Evolutionary conservation across 2,888 invertebrate genomes (phyloP).

Genomic region (Agrotis exclamationis): DNA sequence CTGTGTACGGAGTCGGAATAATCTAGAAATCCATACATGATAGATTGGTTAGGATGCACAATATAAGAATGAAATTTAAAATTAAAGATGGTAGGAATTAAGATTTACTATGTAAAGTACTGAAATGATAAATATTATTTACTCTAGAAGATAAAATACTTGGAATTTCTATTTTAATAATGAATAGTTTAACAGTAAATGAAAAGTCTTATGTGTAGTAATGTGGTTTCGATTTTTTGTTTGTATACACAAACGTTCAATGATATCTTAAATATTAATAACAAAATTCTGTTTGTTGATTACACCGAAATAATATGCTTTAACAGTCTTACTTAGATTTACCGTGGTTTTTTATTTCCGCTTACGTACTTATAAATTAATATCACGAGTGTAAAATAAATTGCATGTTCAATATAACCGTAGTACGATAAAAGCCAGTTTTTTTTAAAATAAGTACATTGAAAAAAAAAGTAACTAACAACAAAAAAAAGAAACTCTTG

Average conservation of each 20-base stretch:
- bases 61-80: conserved; percentile 27
- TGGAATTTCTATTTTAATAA: conserved; percentile 8
- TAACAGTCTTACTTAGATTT: too few species aligned
- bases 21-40: conserved; percentile 53
- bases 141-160: conserved; percentile 13
- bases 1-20: conserved; percentile 21
- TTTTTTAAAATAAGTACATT: too few species aligned
- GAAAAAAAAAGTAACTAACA: too few species aligned
- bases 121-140: conserved; percentile 10
- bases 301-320: too few species aligned
- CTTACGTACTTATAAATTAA: too few species aligned
- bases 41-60: conserved; percentile 41
- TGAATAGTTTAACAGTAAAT: background rate
- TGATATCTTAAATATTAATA: too few species aligned
- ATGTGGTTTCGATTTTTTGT: background rate
- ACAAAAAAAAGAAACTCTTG: too few species aligned
- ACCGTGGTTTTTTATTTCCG: too few species aligned
- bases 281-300: too few species aligned
- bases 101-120: conserved; percentile 17
- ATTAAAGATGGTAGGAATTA: conserved; percentile 24
- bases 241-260: background rate
- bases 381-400: too few species aligned
- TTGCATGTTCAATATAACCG: too few species aligned
- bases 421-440: too few species aligned
- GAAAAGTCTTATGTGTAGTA: background rate